Percentiles rank a stretch among this genome's conserved stretches.
phyloP scores from a whole-genome alignment of 2,113 vertebrate genomes.

The Vanacampus margaritifer region DNA sequence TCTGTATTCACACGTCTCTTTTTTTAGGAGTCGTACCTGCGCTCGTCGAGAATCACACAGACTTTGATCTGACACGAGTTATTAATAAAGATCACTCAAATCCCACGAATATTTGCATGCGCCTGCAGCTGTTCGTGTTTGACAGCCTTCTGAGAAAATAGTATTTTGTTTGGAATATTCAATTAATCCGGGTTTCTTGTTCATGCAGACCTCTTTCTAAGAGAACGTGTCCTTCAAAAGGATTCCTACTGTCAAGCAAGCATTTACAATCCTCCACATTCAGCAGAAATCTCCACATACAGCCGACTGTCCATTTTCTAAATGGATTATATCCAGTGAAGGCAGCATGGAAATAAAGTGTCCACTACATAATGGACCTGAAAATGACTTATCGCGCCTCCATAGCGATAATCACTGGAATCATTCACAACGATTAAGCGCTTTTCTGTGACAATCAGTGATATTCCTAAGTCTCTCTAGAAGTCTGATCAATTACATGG shows the following conservation, averaged over 20 bases:
- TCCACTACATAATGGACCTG: slow-evolving; percentile 18
- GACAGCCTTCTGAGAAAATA: slow-evolving; percentile 52
- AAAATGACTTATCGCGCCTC: slow-evolving; percentile 35
- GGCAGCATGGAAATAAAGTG: slow-evolving; percentile 31
- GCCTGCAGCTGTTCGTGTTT: slow-evolving; percentile 58
- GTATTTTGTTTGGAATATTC: slow-evolving; percentile 46
- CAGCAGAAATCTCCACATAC: slow-evolving; percentile 11
- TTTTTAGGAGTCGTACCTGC: slow-evolving; percentile 39
- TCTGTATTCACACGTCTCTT: slow-evolving; percentile 43
- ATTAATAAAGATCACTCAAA: slow-evolving; percentile 60
- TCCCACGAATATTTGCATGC: slow-evolving; percentile 50
- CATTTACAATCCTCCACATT: not conserved
- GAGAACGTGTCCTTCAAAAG: not conserved
- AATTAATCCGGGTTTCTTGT: slow-evolving; percentile 37
- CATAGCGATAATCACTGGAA: slow-evolving; percentile 8
- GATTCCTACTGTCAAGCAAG: slow-evolving; percentile 1
- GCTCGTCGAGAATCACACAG: slow-evolving; percentile 34
- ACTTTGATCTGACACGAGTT: slow-evolving; percentile 59
- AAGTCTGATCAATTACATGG: slow-evolving; percentile 44
- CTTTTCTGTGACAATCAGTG: slow-evolving; percentile 35
- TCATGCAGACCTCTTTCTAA: slow-evolving; percentile 16
- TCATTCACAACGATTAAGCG: slow-evolving; percentile 30
- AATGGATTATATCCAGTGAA: slow-evolving; percentile 28
- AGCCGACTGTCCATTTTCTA: slow-evolving; percentile 18
- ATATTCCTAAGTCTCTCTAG: slow-evolving; percentile 38